Conservation (phyloP, 2,888 invertebrate genomes). For the Chymomyza amoena region DNA sequence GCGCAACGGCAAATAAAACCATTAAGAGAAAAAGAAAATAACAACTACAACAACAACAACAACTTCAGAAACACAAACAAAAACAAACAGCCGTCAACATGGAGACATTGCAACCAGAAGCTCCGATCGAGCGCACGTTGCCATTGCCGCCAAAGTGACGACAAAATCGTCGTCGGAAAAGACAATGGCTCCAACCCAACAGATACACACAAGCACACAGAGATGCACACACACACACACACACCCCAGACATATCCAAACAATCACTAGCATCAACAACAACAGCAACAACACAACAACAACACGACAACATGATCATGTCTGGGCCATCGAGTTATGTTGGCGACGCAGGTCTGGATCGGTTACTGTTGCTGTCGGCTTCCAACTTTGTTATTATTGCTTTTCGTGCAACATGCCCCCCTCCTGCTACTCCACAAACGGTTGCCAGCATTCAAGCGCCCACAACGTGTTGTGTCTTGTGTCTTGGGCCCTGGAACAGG, state of each 20-base stretch:
- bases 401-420: constrained; percentile 57
- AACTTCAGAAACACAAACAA: constrained; percentile 19
- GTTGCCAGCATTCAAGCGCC: neutral
- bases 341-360: constrained; percentile 58
- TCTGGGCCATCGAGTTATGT: constrained; percentile 62
- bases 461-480: constrained; percentile 18
- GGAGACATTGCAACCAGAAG: constrained; percentile 62
- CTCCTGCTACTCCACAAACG: neutral
- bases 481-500: constrained; percentile 45
- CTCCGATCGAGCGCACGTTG: constrained; percentile 43
- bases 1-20: constrained; percentile 57
- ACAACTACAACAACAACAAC: constrained; percentile 1
- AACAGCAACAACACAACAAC: constrained; percentile 25
- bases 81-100: constrained; percentile 1
- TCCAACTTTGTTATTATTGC: constrained; percentile 67
- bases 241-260: neutral
- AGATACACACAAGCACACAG: constrained; percentile 15
- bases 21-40: constrained; percentile 60
- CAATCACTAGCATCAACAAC: constrained; percentile 10
- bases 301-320: constrained; percentile 63
- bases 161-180: constrained; percentile 31
- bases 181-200: constrained; percentile 44
- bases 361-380: constrained; percentile 38
- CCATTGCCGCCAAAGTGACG: constrained; percentile 70
- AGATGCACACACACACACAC: neutral